Percentiles rank a stretch among this genome's conserved stretches.
Evolutionary conservation across 1,140 invertebrate genomes (phyloP).

Genomic region (Sycophaga agraensis): DNA sequence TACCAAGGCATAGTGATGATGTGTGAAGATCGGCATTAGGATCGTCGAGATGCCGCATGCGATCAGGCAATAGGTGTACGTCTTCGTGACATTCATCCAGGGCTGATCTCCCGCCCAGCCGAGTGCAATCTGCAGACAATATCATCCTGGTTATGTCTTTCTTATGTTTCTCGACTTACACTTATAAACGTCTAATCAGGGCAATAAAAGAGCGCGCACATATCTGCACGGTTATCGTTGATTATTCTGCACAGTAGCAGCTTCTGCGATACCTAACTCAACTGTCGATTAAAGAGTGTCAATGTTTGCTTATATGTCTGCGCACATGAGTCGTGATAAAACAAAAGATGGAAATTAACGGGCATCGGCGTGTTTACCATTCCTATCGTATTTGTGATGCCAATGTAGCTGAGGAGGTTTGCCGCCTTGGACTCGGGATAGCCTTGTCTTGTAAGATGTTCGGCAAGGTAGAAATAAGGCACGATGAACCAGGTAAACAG

Average conservation of each 20-base stretch:
- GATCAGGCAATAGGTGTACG: constrained; percentile 76
- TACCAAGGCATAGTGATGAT: constrained; percentile 64
- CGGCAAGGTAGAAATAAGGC: constrained; percentile 85
- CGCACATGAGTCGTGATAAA: no score
- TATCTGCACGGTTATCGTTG: no score
- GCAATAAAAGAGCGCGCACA: no score
- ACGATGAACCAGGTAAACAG: constrained; percentile 89
- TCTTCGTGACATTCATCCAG: constrained; percentile 81
- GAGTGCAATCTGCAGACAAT: constrained; percentile 67
- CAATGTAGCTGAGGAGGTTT: constrained; percentile 87
- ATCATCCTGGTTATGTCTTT: background rate
- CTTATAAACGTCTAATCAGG: no score
- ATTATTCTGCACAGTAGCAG: no score
- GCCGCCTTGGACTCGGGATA: constrained; percentile 74
- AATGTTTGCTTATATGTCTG: no score
- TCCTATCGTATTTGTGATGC: constrained; percentile 91
- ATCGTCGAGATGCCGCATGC: constrained; percentile 73
- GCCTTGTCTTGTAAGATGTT: constrained; percentile 65
- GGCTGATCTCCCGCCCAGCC: constrained; percentile 88
- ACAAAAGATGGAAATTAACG: no score
- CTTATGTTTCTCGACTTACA: no score
- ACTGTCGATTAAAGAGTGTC: no score
- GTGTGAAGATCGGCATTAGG: constrained; percentile 69
- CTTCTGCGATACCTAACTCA: no score
- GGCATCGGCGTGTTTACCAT: no score